Evolutionary conservation across 2,113 vertebrate genomes (phyloP).

Genomic region (Copsychus sechellarum): DNA sequence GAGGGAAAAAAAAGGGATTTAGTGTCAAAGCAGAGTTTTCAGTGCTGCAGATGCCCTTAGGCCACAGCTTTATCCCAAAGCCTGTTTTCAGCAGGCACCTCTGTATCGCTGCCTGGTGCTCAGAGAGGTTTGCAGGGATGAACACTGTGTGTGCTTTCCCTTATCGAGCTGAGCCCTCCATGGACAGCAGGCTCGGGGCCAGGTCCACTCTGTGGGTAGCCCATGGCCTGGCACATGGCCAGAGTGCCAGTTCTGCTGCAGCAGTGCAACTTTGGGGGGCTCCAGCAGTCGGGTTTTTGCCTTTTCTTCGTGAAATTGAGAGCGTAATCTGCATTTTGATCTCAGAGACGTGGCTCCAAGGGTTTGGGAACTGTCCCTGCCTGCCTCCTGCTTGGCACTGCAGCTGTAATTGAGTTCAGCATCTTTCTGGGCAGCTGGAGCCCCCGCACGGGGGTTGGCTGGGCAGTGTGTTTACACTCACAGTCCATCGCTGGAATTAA

Average conservation of each 20-base stretch:
- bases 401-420: conserved; percentile 1
- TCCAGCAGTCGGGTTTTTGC: not conserved
- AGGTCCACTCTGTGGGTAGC: rapidly evolving
- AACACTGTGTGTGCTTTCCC: not conserved
- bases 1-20: not conserved
- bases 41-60: not conserved
- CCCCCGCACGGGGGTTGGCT: rapidly evolving
- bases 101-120: not conserved
- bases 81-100: not conserved
- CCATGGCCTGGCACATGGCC: rapidly evolving
- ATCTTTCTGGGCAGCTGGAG: not conserved
- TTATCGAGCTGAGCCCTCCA: not conserved
- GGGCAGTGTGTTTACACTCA: not conserved
- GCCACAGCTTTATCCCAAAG: not conserved
- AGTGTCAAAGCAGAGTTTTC: not conserved
- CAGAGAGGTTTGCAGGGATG: not conserved
- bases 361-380: not conserved
- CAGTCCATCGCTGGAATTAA: conserved; percentile 30
- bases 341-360: not conserved
- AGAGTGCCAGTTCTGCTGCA: not conserved
- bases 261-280: rapidly evolving
- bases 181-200: not conserved
- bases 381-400: not conserved
- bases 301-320: not conserved
- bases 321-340: not conserved